These are phyloP conservation scores for Callospermophilus lateralis DNA, from an alignment of 2,113 vertebrate genomes.

Conservation along the genomic window DNA sequence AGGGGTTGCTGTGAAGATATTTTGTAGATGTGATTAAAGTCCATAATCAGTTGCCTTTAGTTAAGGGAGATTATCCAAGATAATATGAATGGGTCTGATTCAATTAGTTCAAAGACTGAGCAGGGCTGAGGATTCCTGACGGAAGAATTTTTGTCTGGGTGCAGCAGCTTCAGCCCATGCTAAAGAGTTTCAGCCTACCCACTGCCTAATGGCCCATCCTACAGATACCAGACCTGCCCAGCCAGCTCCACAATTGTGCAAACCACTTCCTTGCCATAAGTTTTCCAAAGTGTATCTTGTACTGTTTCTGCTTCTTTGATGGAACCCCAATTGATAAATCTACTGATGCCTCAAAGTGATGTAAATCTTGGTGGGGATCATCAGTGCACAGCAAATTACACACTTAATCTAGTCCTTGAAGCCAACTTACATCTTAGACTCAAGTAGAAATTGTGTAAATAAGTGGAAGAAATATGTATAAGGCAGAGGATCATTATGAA, in stretches of 20 bases:
- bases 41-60: conserved; percentile 3
- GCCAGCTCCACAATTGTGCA: neutral
- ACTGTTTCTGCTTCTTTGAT: neutral
- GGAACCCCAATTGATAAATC: neutral
- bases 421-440: neutral
- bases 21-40: conserved; percentile 15
- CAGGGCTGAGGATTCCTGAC: neutral
- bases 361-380: neutral
- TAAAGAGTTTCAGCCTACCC: neutral
- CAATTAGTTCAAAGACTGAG: neutral
- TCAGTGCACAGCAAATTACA: neutral
- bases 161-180: neutral
- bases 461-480: neutral
- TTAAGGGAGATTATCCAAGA: neutral
- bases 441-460: neutral
- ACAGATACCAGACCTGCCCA: neutral
- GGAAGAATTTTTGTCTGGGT: neutral
- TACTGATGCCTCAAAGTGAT: neutral
- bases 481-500: neutral
- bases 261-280: neutral
- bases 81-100: neutral
- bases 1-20: neutral
- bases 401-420: neutral
- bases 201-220: neutral
- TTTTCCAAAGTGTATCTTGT: neutral